Conservation (phyloP, 1,140 invertebrate genomes). For the Nautilus pompilius region DNA sequence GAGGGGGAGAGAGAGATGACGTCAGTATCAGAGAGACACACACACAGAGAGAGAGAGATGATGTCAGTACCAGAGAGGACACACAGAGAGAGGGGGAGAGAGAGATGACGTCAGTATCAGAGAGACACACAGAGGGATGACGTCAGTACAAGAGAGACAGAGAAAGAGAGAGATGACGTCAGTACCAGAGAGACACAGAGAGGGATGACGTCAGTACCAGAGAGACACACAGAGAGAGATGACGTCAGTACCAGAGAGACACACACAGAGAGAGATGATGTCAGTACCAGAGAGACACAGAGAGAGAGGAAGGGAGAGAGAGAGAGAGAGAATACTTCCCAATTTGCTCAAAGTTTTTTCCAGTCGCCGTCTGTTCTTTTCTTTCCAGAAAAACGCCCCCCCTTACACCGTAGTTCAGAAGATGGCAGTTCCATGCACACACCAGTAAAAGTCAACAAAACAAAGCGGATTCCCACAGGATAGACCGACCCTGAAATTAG, state of each 20-base stretch:
- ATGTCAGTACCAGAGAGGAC: too few relatives aligned
- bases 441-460: too few relatives aligned
- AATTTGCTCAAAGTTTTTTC: too few relatives aligned
- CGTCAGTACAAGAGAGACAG: background rate
- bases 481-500: too few relatives aligned
- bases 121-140: background rate
- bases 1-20: background rate
- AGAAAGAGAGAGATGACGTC: background rate
- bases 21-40: background rate
- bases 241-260: background rate
- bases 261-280: background rate
- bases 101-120: background rate
- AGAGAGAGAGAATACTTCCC: too few relatives aligned
- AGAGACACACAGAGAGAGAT: background rate
- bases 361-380: too few relatives aligned
- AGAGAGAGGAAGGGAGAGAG: background rate
- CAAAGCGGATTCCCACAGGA: too few relatives aligned
- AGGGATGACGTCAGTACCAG: background rate
- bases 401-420: too few relatives aligned
- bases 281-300: background rate
- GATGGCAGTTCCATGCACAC: too few relatives aligned
- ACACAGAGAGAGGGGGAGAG: background rate
- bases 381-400: too few relatives aligned
- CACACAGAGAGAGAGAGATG: background rate
- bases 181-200: background rate